Base-by-base conservation (phyloP, 2,797 vertebrate genomes). In the Netta rufina region DNA sequence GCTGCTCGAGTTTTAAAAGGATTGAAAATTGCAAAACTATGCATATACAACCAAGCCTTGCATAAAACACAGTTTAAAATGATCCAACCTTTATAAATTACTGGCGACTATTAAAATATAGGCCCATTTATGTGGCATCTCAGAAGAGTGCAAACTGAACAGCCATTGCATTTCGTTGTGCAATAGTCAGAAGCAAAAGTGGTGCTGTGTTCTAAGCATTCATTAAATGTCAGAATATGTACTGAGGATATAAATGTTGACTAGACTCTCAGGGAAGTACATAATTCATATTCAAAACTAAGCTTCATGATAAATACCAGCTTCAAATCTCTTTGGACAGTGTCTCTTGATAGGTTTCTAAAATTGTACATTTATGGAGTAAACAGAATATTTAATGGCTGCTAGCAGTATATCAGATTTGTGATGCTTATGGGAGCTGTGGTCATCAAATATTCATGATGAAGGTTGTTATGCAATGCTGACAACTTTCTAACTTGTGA, bases 351-450 rank as follows among this genome's bases (percentile, higher is more conserved):
- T 41, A 95, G 95, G 88, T 95, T 94, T 92, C 93, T 93, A 73
- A 92, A 96, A 96, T 87, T 17, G 87, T 83, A 92, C 91, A 86
- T 93, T 97, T 95, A 95, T 57, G 81, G 82, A 95, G 93, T 96
- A 97, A 97, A 97, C 92, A 94, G 96, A 97, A 96, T 94, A 80
- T 93, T 93, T 95, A 96, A 96, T 96, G 72, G 82, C 85, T 97
- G 93, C 87, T 91, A 90, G 94, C 85, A 74, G 66, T 73, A 28
- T 65, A 89, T 94, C 94, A 93, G 92, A 75, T 96, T 96, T 95
- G 93, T 96, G 96, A 84, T 81, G 91, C 93, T 93, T 96, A 92
- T 86, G 93, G 87, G 82, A 96, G 74, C 72, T 90, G 64, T 78
- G 86, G 89, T 87, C 92, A 97, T 97, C 93, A 96, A 97, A 96